Evolutionary conservation across 2,888 invertebrate species (phyloP), one percentile per base, ranked within the genome.

Genomic region (Platycheirus rosarum): DNA sequence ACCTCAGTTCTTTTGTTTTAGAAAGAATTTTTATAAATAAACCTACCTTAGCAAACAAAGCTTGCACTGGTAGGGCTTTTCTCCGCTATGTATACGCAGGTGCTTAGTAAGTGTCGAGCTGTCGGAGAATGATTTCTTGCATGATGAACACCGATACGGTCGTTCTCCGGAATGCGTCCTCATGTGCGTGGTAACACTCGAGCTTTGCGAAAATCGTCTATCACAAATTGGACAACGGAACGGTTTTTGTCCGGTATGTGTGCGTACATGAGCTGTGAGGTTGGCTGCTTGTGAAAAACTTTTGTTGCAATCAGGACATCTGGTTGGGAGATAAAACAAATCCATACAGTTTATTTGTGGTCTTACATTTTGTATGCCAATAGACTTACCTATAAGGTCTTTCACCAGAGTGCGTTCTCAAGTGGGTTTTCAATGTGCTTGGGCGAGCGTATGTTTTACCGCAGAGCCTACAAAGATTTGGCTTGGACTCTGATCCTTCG

Each of bases 81-180:
- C 97, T 14, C 90, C 91, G 92, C 93, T 93, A 85, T 93, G 94
- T 88, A 99, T 89, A 76, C 89, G 93, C 84, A 98, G 92, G 91
- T 99, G 99, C 91, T 99, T 99, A 63, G 99, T 99, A 69, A 99
- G 92, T 1, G 99, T 99, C 37, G 98, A 98, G 88, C 98, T 98
- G 91, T 99, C 99, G 3, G 98, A 98, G 91, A 99, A 99, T 2
- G 98, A 98, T 90, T 99, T 99, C 89, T 97, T 98, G 91, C 99
- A 99, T 87, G 97, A 94, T 85, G 97, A 93, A 91, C 99, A 99
- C 92, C 94, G 93, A 90, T 99, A 98, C 0, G 99, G 99, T 73
- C 98, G 93, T 90, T 99, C 98, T n/a, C 98, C 99, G n/a, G 97
- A 97, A 91, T 99, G 99, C n/a, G 99, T 99, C 88, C 99, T 93